phyloP scores from a whole-genome alignment of 2,888 invertebrate genomes.

The Beris morrisii region DNA sequence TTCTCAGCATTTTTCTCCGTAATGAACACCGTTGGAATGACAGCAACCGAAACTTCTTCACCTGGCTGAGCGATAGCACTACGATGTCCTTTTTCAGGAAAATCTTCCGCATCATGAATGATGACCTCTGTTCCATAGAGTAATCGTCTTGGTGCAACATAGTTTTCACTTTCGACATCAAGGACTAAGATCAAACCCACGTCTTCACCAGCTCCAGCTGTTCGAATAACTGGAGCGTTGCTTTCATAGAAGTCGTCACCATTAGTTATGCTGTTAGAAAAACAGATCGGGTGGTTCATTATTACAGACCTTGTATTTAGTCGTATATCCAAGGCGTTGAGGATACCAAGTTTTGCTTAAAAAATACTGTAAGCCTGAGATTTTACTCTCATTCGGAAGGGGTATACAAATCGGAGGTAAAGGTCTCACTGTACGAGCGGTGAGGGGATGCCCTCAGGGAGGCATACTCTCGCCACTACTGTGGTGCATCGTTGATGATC shows the following conservation, averaged over 20 bases:
- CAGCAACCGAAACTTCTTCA: conserved; percentile 46
- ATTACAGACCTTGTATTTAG: too few relatives aligned
- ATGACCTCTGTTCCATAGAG: conserved; percentile 50
- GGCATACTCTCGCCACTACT: too few relatives aligned
- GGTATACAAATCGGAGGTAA: too few relatives aligned
- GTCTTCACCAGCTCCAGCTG: conserved; percentile 47
- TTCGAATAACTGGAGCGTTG: conserved; percentile 40
- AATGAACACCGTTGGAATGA: conserved; percentile 49
- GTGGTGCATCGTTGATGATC: too few relatives aligned
- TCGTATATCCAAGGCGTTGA: too few relatives aligned
- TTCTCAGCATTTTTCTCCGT: conserved; percentile 46
- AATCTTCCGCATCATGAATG: conserved; percentile 52
- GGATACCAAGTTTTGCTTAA: too few relatives aligned
- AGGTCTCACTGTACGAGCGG: too few relatives aligned
- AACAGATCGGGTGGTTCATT: too few relatives aligned
- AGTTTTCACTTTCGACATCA: conserved; percentile 47
- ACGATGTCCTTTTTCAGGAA: conserved; percentile 49
- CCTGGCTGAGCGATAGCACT: conserved; percentile 47
- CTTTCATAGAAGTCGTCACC: conserved; percentile 35
- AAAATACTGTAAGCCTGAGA: too few relatives aligned
- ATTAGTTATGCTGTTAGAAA: conserved; percentile 32
- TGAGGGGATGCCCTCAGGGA: too few relatives aligned
- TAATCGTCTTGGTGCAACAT: conserved; percentile 47
- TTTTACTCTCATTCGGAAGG: too few relatives aligned
- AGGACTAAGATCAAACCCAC: conserved; percentile 49